Conservation (phyloP, 2,113 vertebrate species). For the Catharus bicknelli region DNA sequence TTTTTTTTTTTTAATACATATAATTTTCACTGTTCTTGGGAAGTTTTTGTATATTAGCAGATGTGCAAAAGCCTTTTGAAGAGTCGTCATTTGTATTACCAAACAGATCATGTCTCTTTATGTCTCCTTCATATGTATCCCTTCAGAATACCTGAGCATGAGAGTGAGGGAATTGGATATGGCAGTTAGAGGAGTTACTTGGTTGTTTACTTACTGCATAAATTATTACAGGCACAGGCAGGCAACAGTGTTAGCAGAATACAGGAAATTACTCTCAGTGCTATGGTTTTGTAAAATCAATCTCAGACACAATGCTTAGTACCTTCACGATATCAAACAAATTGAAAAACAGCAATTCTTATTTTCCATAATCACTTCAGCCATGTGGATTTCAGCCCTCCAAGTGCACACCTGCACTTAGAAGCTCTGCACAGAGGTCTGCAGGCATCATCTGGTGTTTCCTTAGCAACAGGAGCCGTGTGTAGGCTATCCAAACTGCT, state of each 20-base stretch:
- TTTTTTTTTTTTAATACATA: background rate
- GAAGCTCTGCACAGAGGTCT: constrained; percentile 31
- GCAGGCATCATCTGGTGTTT: constrained; percentile 41
- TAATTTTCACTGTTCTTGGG: background rate
- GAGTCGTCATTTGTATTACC: background rate
- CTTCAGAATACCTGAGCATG: background rate
- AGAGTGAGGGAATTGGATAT: background rate
- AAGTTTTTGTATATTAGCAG: background rate
- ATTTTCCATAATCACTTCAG: background rate
- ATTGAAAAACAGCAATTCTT: background rate
- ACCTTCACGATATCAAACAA: background rate
- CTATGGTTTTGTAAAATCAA: background rate
- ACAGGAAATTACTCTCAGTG: background rate
- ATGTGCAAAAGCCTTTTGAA: background rate
- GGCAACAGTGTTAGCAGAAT: background rate
- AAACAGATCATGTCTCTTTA: background rate
- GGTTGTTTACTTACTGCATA: background rate
- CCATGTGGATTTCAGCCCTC: background rate
- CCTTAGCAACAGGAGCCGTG: constrained; percentile 72
- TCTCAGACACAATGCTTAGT: background rate
- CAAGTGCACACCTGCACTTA: constrained; percentile 21
- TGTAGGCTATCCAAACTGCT: constrained; percentile 50
- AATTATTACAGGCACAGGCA: background rate
- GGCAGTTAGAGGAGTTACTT: background rate
- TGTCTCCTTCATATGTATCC: background rate